A percentile compares a stretch with the other conserved stretches of the same genome.
Conservation (phyloP, 2,888 invertebrate genomes). For the Serrognathus titanus region DNA sequence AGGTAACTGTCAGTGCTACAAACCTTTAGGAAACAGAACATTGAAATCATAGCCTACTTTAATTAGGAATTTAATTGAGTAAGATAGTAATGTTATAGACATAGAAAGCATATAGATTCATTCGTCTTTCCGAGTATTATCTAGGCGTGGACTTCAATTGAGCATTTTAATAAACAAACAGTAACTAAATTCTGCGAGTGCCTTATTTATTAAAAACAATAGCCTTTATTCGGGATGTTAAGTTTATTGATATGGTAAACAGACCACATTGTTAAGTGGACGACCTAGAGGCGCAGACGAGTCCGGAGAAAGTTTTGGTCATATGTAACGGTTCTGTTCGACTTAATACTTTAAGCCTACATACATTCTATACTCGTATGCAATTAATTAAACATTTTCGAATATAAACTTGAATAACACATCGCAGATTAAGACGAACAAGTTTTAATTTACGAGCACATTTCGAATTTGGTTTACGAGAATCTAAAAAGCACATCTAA, state of each 20-base stretch:
- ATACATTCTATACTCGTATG: background rate
- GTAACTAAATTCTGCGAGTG: too few species aligned
- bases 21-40: too few species aligned
- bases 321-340: slow-evolving; percentile 21
- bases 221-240: slow-evolving; percentile 9
- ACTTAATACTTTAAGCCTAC: background rate
- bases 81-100: too few species aligned
- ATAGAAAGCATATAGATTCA: too few species aligned
- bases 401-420: background rate
- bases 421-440: background rate
- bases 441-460: background rate
- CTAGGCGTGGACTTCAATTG: too few species aligned
- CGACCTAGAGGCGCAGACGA: slow-evolving; percentile 18
- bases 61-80: too few species aligned
- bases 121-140: too few species aligned
- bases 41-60: too few species aligned
- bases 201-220: background rate
- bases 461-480: background rate
- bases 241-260: slow-evolving; percentile 17
- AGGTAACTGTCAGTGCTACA: too few species aligned
- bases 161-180: too few species aligned
- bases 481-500: background rate
- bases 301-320: slow-evolving; percentile 25
- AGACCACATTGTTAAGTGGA: slow-evolving; percentile 19
- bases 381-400: background rate